A percentile compares a stretch with the other conserved stretches of the same genome.
Evolutionary conservation across 2,888 invertebrate genomes (phyloP).

Genomic region (Lasioglossum pauxillum): DNA sequence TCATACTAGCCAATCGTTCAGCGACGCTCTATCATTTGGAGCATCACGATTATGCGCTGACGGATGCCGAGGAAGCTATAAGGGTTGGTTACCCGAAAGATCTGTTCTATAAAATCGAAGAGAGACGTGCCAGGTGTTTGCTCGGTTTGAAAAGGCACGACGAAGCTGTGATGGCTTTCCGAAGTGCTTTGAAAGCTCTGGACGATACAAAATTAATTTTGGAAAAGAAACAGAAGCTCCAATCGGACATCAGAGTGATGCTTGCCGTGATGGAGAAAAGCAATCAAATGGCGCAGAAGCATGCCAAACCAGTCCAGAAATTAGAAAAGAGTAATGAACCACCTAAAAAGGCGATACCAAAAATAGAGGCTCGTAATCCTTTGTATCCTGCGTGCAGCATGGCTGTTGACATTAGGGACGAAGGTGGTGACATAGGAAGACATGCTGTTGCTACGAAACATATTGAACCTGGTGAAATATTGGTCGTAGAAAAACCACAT

Average conservation of each 20-base stretch:
- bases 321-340: conserved; percentile 75
- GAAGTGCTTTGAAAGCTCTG: conserved; percentile 88
- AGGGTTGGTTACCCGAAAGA: conserved; percentile 89
- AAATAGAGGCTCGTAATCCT: conserved; percentile 83
- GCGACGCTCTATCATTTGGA: conserved; percentile 91
- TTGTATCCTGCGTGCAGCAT: conserved; percentile 88
- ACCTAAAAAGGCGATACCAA: conserved; percentile 78
- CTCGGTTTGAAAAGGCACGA: conserved; percentile 88
- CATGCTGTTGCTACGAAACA: conserved; percentile 90
- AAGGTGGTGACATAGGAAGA: conserved; percentile 87
- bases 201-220: conserved; percentile 88
- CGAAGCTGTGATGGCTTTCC: conserved; percentile 88
- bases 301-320: conserved; percentile 20
- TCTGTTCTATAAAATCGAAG: conserved; percentile 90
- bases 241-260: conserved; percentile 90
- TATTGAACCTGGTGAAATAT: conserved; percentile 90
- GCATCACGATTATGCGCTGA: conserved; percentile 88
- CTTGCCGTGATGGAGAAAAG: conserved; percentile 89
- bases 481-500: conserved; percentile 90
- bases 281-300: conserved; percentile 79
- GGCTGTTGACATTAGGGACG: conserved; percentile 88
- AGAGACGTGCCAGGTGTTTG: conserved; percentile 90
- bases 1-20: conserved; percentile 92
- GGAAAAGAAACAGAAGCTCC: conserved; percentile 88
- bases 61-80: conserved; percentile 90